Percentiles rank a stretch among this genome's conserved stretches.
Evolutionary conservation across 1,140 invertebrate species (phyloP).

Genomic region (Ostrea edulis): DNA sequence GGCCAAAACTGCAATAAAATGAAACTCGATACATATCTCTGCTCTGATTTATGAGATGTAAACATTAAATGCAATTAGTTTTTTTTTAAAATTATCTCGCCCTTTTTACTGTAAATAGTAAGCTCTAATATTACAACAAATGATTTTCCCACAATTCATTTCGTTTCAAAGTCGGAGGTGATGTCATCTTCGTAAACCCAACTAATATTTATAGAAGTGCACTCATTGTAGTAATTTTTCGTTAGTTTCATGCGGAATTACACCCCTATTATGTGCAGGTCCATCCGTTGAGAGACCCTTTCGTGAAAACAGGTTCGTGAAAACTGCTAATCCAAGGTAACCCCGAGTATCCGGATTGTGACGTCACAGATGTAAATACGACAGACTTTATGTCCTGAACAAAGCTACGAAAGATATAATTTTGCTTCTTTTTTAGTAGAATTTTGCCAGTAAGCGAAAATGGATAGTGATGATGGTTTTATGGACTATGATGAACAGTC

Average conservation of each 20-base stretch:
- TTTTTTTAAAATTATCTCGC: neutral
- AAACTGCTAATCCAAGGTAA: conserved; percentile 12
- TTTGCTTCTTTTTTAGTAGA: neutral
- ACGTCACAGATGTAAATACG: conserved; percentile 70
- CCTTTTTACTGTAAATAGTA: neutral
- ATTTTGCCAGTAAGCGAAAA: conserved; percentile 72
- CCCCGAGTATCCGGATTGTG: conserved; percentile 53
- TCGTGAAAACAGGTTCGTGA: neutral
- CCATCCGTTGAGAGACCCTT: neutral
- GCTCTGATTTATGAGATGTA: too few relatives aligned
- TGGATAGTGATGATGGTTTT: conserved; percentile 95
- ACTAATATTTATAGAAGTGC: neutral
- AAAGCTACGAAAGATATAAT: conserved; percentile 27
- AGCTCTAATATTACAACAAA: neutral
- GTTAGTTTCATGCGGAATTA: neutral
- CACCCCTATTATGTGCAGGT: too few relatives aligned
- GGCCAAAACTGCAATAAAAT: too few relatives aligned
- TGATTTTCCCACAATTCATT: conserved; percentile 27
- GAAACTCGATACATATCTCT: too few relatives aligned
- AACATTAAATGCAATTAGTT: neutral
- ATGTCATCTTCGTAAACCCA: conserved; percentile 59
- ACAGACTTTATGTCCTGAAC: conserved; percentile 43
- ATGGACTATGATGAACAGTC: conserved; percentile 90
- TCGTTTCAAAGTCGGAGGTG: conserved; percentile 48
- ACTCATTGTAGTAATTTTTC: neutral